Base-by-base conservation (phyloP, 2,113 vertebrate genomes). In the Panthera uncia region DNA sequence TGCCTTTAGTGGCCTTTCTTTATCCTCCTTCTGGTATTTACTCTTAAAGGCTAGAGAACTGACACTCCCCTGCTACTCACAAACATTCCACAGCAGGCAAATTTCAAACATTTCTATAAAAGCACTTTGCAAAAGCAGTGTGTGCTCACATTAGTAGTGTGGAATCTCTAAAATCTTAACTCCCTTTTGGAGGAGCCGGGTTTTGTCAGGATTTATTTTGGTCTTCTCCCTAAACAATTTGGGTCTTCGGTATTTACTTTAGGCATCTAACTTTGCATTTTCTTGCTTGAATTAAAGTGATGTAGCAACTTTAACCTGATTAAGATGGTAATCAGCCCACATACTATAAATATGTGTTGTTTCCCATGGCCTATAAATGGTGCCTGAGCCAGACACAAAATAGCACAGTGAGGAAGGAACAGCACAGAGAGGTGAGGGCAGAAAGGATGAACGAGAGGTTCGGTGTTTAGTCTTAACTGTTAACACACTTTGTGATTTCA, bases 361-460 rank as follows among this genome's bases (percentile, higher is more conserved):
- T 97, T 96, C 81, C 89, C 80, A 65, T n/a, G 27, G 57, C 18
- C 76, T 95, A 82, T 61, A 76, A 93, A 94, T 41, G 61, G 66
- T 36, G 50, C 41, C 81, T 41, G 16, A 95, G 36, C 27, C 85
- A 82, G 29, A 95, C 63, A 57, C 3, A 65, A 96, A 94, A 91
- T 33, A 96, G 85, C 69, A 69, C 33, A 66, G 18, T 6, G 36
- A 78, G 1, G 68, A 71, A 93, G 55, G 71, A 41, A 50, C 7
- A 52, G 33, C 7, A 4, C 29, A 16, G 1, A 29, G n/a, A 86
- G 33, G 18, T 8, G 18, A 89, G 23, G 33, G 14, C 27, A 38
- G 18, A 50, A 21, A 19, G 1, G 36, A 33, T 12, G 52, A 66
- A 57, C 16, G 0, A 15, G 8, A 89, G 73, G 57, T 25, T n/a